These are phyloP conservation scores for Laticauda laticaudata DNA, from an alignment of 2,113 vertebrate species.

Conservation along the genomic window DNA sequence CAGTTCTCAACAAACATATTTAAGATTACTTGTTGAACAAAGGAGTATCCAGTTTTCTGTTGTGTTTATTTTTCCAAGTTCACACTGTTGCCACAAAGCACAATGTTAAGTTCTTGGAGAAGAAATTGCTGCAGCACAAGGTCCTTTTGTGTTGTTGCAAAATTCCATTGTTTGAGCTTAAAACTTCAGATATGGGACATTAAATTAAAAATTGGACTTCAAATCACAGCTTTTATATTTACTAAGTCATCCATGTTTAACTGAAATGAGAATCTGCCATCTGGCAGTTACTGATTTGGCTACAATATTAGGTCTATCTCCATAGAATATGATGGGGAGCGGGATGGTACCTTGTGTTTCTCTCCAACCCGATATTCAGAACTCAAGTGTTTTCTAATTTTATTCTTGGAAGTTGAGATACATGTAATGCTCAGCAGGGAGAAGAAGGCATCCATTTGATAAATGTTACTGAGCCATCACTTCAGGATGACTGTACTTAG, in stretches of 20 bases:
- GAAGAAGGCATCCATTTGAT: neutral
- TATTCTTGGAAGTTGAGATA: conserved; percentile 7
- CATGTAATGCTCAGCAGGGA: conserved; percentile 30
- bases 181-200: neutral
- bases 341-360: conserved; percentile 11
- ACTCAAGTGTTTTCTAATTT: conserved; percentile 26
- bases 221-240: neutral
- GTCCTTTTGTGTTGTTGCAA: neutral
- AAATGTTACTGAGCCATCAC: conserved; percentile 32
- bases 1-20: neutral
- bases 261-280: neutral
- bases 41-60: neutral
- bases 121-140: neutral
- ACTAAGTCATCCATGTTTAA: conserved; percentile 5
- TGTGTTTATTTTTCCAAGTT: neutral
- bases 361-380: neutral
- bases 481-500: neutral
- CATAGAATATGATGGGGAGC: neutral
- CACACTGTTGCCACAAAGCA: neutral
- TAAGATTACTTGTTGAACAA: neutral
- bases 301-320: neutral
- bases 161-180: neutral
- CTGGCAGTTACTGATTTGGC: neutral
- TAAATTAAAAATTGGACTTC: neutral
- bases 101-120: neutral